Conservation (phyloP, 2,888 invertebrate species). For the Glyphotaelius pellucidus region DNA sequence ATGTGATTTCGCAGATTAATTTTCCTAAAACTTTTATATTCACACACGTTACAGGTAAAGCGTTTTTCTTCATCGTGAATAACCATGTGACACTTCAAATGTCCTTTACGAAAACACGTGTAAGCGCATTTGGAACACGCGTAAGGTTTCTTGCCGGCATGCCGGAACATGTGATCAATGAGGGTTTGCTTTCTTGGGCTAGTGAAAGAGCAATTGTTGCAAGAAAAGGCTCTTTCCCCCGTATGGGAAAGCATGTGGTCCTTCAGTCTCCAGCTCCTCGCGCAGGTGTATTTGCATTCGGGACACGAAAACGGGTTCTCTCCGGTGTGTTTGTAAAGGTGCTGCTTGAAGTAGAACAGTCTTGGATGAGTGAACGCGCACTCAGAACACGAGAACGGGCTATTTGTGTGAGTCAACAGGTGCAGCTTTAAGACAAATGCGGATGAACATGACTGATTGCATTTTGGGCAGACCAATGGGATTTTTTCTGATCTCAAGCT, state of each 20-base stretch:
- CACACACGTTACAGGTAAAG: background rate
- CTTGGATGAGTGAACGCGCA: background rate
- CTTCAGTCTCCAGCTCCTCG: background rate
- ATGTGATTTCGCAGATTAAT: background rate
- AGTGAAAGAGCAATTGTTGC: background rate
- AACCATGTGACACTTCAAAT: background rate
- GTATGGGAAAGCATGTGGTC: background rate
- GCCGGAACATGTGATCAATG: background rate
- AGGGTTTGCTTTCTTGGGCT: background rate
- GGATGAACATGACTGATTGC: background rate
- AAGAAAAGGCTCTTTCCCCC: background rate
- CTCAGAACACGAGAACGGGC: background rate
- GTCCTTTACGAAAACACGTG: background rate
- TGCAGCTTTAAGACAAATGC: background rate
- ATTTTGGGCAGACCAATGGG: background rate
- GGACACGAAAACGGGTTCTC: conserved; percentile 11
- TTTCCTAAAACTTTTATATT: background rate
- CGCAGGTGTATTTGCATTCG: background rate
- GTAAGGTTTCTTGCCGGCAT: conserved; percentile 13
- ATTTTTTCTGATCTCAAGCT: background rate
- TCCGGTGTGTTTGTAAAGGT: background rate
- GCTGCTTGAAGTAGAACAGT: background rate
- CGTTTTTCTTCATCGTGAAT: background rate
- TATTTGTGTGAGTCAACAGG: conserved; percentile 9
- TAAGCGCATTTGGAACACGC: background rate